Evolutionary conservation across 2,113 vertebrate genomes (phyloP).

Genomic region (Eupsittula cactorum): DNA sequence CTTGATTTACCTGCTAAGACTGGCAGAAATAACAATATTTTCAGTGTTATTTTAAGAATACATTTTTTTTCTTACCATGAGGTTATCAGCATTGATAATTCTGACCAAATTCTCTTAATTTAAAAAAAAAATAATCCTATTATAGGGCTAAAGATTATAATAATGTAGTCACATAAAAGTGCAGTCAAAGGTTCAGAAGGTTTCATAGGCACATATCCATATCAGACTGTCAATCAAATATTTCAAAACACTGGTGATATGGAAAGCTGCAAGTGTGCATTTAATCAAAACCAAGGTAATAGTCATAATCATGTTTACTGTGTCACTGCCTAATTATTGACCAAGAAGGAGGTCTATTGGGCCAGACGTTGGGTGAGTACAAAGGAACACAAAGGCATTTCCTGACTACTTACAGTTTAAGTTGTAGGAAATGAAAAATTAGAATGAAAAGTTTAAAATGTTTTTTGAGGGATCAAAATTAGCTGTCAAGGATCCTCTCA

Average conservation of each 20-base stretch:
- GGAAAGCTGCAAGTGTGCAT: not conserved
- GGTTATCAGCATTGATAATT: not conserved
- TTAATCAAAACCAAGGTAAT: not conserved
- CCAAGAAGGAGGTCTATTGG: not conserved
- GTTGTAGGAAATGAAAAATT: not conserved
- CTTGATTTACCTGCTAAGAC: not conserved
- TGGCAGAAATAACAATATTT: not conserved
- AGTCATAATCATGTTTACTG: not conserved
- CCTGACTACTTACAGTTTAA: not conserved
- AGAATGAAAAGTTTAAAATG: not conserved
- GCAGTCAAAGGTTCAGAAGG: not conserved
- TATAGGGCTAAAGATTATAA: not conserved
- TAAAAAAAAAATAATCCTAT: not conserved
- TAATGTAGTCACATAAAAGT: not conserved
- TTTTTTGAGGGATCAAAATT: not conserved
- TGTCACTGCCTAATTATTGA: slow-evolving; percentile 15
- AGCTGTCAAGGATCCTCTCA: not conserved
- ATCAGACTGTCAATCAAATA: not conserved
- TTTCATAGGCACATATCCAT: not conserved
- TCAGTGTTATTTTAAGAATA: not conserved
- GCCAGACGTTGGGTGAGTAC: not conserved
- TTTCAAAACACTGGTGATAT: not conserved
- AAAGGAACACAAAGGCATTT: not conserved
- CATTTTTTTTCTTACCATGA: not conserved
- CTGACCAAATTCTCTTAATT: not conserved